These are phyloP conservation scores for Rynchops niger DNA, from an alignment of 2,113 vertebrate genomes.

Conservation along the genomic window DNA sequence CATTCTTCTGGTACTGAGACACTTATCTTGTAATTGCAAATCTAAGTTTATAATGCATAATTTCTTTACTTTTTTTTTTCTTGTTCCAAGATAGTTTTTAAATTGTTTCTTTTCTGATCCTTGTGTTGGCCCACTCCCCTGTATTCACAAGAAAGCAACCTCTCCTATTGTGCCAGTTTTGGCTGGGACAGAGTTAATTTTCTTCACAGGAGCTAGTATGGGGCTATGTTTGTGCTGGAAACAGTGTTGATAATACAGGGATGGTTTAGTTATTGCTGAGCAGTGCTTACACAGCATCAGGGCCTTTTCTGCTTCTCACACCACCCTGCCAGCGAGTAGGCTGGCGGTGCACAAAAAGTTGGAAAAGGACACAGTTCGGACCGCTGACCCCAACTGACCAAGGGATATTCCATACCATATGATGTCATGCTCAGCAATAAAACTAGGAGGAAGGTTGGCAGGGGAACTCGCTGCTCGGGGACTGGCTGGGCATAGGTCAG, in stretches of 20 bases:
- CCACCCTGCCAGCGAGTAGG: background rate
- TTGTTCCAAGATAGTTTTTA: background rate
- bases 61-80: background rate
- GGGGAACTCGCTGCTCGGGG: accelerated
- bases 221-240: background rate
- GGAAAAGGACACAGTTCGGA: background rate
- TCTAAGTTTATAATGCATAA: background rate
- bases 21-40: background rate
- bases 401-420: background rate
- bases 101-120: background rate
- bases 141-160: background rate
- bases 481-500: background rate
- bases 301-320: background rate
- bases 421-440: background rate
- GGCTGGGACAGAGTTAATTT: background rate
- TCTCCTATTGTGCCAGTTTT: background rate
- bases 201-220: background rate
- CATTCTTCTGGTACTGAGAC: background rate
- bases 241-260: background rate
- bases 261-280: background rate
- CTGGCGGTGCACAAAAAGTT: background rate
- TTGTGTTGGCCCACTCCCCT: background rate
- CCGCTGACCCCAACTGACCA: background rate
- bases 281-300: background rate
- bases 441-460: background rate